These are phyloP conservation scores for Diorhabda carinulata DNA, from an alignment of 1,140 invertebrate species.

Conservation along the genomic window DNA sequence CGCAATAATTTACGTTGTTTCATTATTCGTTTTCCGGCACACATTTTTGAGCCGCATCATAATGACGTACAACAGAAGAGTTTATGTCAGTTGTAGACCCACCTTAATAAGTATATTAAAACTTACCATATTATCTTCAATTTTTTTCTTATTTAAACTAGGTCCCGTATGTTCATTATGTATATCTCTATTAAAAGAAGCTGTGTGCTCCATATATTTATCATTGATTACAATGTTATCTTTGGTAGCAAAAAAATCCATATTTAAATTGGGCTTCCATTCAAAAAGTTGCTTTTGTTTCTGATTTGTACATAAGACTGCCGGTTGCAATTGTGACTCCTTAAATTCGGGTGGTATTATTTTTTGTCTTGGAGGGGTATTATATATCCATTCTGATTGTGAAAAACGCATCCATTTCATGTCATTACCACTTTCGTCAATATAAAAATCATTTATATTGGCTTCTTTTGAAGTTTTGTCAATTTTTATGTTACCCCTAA, in stretches of 20 bases:
- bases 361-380: slow-evolving; percentile 23
- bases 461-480: neutral
- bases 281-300: slow-evolving; percentile 16
- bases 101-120: no score
- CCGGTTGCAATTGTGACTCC: slow-evolving; percentile 18
- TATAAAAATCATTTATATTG: neutral
- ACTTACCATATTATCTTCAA: no score
- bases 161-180: no score
- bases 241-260: slow-evolving; percentile 6
- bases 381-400: slow-evolving; percentile 25
- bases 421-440: slow-evolving; percentile 17
- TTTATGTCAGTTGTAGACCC: no score
- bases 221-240: neutral
- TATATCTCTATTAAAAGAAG: neutral
- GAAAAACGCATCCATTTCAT: slow-evolving; percentile 19
- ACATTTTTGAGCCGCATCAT: no score
- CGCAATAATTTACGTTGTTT: no score
- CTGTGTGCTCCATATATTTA: neutral
- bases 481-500: slow-evolving; percentile 14
- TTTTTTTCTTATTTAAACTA: no score
- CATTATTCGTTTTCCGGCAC: no score
- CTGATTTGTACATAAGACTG: slow-evolving; percentile 9
- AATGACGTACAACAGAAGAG: no score
- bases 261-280: slow-evolving; percentile 12
- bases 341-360: slow-evolving; percentile 5